A percentile compares a stretch with the other conserved stretches of the same genome.
phyloP scores from a whole-genome alignment of 2,797 vertebrate genomes.

The Protosalanx chinensis region DNA sequence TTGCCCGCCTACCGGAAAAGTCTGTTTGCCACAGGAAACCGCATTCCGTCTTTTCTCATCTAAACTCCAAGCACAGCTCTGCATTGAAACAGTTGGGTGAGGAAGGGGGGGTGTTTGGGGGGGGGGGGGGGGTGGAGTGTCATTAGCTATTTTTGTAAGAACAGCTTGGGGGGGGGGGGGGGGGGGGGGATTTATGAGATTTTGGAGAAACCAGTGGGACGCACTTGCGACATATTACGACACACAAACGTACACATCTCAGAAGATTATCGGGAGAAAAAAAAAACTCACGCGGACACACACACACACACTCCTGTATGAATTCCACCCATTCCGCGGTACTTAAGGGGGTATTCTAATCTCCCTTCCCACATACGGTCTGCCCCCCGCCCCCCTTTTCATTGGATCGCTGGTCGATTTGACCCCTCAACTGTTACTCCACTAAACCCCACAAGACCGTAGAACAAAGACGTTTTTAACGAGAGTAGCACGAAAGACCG shows the following conservation, averaged over 20 bases:
- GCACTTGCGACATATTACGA: background rate
- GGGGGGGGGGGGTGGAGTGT: slow-evolving; percentile 1
- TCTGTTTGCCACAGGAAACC: background rate
- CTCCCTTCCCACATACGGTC: no score
- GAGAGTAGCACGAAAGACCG: no score
- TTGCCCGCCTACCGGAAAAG: background rate
- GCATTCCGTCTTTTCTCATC: no score
- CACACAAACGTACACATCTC: slow-evolving; percentile 3
- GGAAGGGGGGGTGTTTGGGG: background rate
- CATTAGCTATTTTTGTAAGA: slow-evolving; percentile 19
- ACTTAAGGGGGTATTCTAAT: no score
- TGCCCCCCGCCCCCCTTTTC: no score
- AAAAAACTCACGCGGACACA: background rate
- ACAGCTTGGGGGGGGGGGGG: background rate
- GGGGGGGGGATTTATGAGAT: slow-evolving; percentile 6
- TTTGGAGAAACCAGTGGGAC: slow-evolving; percentile 28
- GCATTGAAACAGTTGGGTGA: background rate
- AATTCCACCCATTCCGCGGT: no score
- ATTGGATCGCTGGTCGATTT: no score
- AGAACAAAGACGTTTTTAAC: no score
- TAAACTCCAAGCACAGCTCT: no score
- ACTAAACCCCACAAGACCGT: no score
- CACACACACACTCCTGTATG: background rate
- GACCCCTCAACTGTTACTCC: no score
- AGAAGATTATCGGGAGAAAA: no score